These are phyloP conservation scores for Hypselothyrea guttata DNA, from an alignment of 2,888 invertebrate species.

Conservation along the genomic window DNA sequence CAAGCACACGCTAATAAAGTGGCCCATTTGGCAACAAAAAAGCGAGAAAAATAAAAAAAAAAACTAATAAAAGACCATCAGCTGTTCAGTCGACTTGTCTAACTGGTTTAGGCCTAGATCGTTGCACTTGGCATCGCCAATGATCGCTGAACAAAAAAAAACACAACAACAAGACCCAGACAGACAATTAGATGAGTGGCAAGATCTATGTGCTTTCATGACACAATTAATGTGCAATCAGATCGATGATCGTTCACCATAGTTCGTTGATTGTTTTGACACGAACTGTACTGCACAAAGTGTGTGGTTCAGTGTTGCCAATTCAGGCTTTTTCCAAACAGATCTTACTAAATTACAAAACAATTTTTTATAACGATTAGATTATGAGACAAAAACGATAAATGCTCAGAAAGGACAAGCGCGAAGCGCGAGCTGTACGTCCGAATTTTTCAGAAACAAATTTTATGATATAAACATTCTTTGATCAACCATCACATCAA, in stretches of 20 bases:
- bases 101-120: conserved; percentile 56
- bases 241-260: conserved; percentile 10
- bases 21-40: too few species aligned
- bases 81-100: conserved; percentile 41
- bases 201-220: conserved; percentile 40
- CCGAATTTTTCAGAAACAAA: too few species aligned
- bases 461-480: too few species aligned
- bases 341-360: too few species aligned
- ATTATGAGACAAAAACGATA: too few species aligned
- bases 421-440: too few species aligned
- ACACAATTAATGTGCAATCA: conserved; percentile 43
- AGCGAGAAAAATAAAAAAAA: conserved; percentile 20
- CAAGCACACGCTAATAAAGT: conserved; percentile 51
- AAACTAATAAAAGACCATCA: conserved; percentile 34
- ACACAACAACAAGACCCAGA: conserved; percentile 17
- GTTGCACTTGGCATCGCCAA: conserved; percentile 48
- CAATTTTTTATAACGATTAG: too few species aligned
- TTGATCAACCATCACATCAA: too few species aligned
- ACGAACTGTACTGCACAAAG: conserved; percentile 14
- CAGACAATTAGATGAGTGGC: conserved; percentile 45
- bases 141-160: conserved; percentile 16
- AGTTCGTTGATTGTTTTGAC: not conserved
- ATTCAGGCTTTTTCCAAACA: too few species aligned
- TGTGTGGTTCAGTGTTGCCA: too few species aligned
- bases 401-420: too few species aligned